phyloP scores from a whole-genome alignment of 2,113 vertebrate genomes.

The Grus americana region DNA sequence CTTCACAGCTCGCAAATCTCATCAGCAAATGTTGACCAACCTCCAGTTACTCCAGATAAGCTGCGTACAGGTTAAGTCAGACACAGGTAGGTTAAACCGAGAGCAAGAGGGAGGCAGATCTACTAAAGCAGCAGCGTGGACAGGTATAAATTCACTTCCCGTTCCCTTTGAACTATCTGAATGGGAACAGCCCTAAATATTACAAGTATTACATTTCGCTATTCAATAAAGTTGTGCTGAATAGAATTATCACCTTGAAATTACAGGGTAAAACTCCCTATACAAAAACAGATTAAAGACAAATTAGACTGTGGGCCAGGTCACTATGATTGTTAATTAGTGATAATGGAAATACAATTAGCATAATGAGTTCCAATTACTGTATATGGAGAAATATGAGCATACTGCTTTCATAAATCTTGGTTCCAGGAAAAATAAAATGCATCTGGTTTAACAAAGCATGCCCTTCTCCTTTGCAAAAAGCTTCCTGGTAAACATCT shows the following conservation, averaged over 20 bases:
- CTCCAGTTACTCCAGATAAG: background rate
- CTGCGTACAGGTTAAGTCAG: background rate
- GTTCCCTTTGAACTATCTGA: conserved; percentile 43
- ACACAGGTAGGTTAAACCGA: conserved; percentile 2
- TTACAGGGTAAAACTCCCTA: conserved; percentile 82
- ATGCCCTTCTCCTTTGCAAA: conserved; percentile 73
- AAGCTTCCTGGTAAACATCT: conserved; percentile 73
- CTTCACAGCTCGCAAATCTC: conserved; percentile 28
- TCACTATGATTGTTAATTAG: conserved; percentile 92
- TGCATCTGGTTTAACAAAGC: conserved; percentile 81
- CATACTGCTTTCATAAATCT: conserved; percentile 82
- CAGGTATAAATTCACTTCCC: conserved; percentile 32
- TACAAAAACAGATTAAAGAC: conserved; percentile 86
- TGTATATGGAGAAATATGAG: conserved; percentile 85
- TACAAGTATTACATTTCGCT: conserved; percentile 74
- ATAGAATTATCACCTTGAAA: conserved; percentile 88
- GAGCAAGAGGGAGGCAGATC: background rate
- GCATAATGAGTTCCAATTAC: conserved; percentile 88
- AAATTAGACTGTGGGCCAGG: conserved; percentile 90
- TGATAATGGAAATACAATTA: conserved; percentile 84
- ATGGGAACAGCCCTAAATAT: conserved; percentile 50
- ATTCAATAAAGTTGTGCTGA: conserved; percentile 79
- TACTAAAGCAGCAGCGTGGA: background rate
- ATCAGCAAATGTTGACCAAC: conserved; percentile 26
- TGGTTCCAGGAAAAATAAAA: conserved; percentile 82